Evolutionary conservation across 1,140 invertebrate species (phyloP), one percentile per base, ranked within the genome.

Genomic region (Nasonia giraulti): DNA sequence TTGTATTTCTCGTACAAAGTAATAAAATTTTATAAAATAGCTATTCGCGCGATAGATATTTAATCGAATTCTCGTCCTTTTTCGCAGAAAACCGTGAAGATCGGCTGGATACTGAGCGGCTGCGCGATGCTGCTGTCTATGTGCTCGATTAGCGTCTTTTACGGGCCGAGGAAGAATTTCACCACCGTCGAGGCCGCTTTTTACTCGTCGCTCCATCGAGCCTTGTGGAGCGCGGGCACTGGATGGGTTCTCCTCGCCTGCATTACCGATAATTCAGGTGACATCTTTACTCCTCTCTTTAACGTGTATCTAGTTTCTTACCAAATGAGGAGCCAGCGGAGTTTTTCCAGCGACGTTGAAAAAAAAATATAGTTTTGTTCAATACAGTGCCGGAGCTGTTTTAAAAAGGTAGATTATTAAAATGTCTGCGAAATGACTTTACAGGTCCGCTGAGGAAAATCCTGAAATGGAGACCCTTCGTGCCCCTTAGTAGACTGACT

Each of bases 221-320:
- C 94, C 4, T 93, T 94, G 0, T 96, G 96, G 96, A 94, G 95
- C 71, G 90, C 95, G 20, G 93, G 94, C 2, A 95, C 95, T 74
- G 95, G 95, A 0, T 97, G 96, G 96, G 92, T 96, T 62, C 93
- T 96, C 7, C 93, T 96, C 86, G 95, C 95, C 1, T 96, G 96
- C 87, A 94, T 95, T 80, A 96, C 96, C 81, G 95, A 95, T 14
- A 95, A 96, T 89, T 95, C 95, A 92, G 95, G 96, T 95, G 90
- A 89, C 79, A 84, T 81, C 31, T 83, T 90, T 6, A 87, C 82
- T 94, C 20, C 90, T 33, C 1, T 71, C 33, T 82, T 85, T 81
- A 80, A 55, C 50, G 50, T 17, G 50, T 55, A 55, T 55, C 50
- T 55, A 14, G 50, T 55, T 55, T 55, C 50, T 55, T 55, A 17